These are phyloP conservation scores for Sciurus niger DNA, from an alignment of 2,113 vertebrate species.

Conservation along the genomic window DNA sequence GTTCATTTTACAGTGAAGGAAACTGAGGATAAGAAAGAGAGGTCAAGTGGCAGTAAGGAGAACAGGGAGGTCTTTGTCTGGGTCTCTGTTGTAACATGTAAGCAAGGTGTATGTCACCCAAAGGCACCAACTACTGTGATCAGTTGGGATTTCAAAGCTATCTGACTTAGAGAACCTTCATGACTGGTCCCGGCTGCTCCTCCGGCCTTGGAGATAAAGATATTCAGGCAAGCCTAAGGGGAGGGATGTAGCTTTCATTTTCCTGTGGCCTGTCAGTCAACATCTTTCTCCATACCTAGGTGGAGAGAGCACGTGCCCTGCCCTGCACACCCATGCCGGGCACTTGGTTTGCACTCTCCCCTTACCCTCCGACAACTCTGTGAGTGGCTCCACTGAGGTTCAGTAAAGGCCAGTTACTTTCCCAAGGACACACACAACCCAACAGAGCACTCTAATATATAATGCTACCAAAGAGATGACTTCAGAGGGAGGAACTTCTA, in stretches of 20 bases:
- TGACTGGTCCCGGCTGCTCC: neutral
- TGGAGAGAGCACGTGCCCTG: neutral
- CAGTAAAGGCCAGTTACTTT: neutral
- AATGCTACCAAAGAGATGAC: neutral
- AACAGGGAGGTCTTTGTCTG: neutral
- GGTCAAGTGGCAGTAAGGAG: neutral
- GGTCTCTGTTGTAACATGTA: neutral
- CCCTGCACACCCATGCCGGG: rapidly evolving
- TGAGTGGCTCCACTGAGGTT: neutral
- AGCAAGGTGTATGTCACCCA: neutral
- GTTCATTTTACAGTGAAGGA: neutral
- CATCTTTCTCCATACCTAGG: neutral
- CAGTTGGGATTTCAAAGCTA: neutral
- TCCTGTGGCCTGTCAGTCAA: neutral
- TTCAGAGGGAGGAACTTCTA: neutral
- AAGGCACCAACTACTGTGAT: neutral
- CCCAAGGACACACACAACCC: neutral
- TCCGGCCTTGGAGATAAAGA: neutral
- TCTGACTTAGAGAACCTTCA: neutral
- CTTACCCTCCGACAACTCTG: neutral
- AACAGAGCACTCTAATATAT: neutral
- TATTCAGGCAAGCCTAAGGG: neutral
- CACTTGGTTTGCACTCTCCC: no score
- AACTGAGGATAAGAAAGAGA: neutral
- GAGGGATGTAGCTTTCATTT: no score